Conservation (phyloP, 2,888 invertebrate genomes). For the Heliconius hortense region DNA sequence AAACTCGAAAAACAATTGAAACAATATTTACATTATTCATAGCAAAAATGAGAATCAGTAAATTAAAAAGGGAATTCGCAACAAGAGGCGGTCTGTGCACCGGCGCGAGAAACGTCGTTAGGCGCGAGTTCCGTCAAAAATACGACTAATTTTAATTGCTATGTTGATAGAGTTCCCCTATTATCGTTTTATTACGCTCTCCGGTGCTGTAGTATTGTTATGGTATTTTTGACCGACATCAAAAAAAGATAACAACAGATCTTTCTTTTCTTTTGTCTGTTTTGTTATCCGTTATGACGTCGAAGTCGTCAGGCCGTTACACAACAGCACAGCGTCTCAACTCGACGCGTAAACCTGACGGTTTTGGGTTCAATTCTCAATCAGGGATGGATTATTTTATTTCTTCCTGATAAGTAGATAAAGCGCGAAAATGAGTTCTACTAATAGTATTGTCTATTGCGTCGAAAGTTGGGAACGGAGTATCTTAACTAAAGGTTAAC, state of each 20-base stretch:
- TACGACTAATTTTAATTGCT: conserved; percentile 69
- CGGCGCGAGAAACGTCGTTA: conserved; percentile 51
- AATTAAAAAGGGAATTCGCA: conserved; percentile 35
- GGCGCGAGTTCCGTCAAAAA: conserved; percentile 51
- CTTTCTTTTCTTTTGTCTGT: not conserved
- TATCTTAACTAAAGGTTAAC: too few relatives aligned
- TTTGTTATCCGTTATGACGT: not conserved
- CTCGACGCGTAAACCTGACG: too few relatives aligned
- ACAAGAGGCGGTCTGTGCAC: conserved; percentile 43
- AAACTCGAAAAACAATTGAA: not conserved
- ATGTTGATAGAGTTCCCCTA: conserved; percentile 56
- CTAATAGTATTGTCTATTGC: too few relatives aligned
- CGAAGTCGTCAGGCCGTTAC: not conserved
- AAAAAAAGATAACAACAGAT: not conserved
- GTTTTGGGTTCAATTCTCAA: too few relatives aligned
- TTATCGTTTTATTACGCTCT: conserved; percentile 25
- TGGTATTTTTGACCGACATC: not conserved
- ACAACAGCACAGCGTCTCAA: not conserved
- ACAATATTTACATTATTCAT: conserved; percentile 28
- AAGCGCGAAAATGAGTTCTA: too few relatives aligned
- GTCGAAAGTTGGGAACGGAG: too few relatives aligned
- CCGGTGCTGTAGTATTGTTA: conserved; percentile 9
- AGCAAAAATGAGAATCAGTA: conserved; percentile 26
- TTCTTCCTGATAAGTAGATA: too few relatives aligned
- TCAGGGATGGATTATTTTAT: too few relatives aligned